Percentiles rank a stretch among this genome's conserved stretches.
phyloP scores from a whole-genome alignment of 2,113 vertebrate genomes.

The Galbula dea region DNA sequence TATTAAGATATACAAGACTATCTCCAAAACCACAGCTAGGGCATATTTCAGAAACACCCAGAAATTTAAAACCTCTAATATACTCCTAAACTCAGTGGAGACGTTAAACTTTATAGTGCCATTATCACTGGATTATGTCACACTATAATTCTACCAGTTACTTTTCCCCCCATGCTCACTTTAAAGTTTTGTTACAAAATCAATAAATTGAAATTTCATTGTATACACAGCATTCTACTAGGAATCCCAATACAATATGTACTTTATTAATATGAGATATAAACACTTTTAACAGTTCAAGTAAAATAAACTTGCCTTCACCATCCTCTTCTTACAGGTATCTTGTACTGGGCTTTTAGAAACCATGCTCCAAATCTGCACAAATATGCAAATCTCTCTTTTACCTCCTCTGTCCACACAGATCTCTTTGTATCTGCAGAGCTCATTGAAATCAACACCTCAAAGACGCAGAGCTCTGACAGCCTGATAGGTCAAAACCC shows the following conservation, averaged over 20 bases:
- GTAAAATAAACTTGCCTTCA: not conserved
- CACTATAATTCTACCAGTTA: not conserved
- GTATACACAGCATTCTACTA: not conserved
- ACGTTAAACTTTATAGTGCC: not conserved
- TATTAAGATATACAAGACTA: not conserved
- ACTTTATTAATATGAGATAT: not conserved
- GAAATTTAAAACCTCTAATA: not conserved
- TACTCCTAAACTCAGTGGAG: not conserved
- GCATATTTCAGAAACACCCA: not conserved
- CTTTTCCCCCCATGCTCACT: not conserved
- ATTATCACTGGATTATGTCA: not conserved
- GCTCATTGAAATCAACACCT: not conserved
- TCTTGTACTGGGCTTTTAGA: not conserved
- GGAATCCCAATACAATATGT: not conserved
- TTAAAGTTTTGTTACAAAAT: not conserved
- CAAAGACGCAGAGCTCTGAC: not conserved
- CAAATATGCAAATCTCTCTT: not conserved
- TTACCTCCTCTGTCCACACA: not conserved
- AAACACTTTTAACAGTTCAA: not conserved
- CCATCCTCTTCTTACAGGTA: not conserved
- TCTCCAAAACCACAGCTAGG: not conserved
- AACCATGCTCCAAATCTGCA: not conserved
- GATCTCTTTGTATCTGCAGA: not conserved
- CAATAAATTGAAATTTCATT: not conserved
- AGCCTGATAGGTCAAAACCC: fast-evolving